Evolutionary conservation across 2,888 invertebrate genomes (phyloP).

Genomic region (Euplagia quadripunctaria): DNA sequence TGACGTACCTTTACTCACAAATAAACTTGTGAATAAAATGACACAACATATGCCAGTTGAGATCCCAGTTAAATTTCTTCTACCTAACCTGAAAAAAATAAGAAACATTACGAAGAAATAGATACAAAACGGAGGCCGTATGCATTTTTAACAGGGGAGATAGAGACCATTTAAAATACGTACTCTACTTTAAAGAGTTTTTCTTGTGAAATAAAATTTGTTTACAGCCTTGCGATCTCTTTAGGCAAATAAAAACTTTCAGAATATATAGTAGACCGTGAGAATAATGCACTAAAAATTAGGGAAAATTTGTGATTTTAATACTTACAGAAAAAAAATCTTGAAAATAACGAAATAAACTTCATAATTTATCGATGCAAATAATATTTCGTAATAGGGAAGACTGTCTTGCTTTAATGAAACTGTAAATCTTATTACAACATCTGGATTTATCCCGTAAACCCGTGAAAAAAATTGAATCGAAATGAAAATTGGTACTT

Average conservation of each 20-base stretch:
- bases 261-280: too few relatives aligned
- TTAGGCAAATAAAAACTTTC: too few relatives aligned
- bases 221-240: too few relatives aligned
- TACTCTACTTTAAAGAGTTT: too few relatives aligned
- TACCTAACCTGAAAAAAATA: conserved; percentile 65
- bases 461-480: too few relatives aligned
- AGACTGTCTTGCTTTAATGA: neutral
- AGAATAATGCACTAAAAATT: neutral
- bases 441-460: too few relatives aligned
- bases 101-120: neutral
- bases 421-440: too few relatives aligned
- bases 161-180: too few relatives aligned
- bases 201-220: too few relatives aligned
- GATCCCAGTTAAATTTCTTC: conserved; percentile 68
- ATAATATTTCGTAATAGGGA: neutral
- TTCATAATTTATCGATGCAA: neutral
- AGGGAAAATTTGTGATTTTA: neutral
- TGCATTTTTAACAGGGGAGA: neutral
- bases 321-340: neutral
- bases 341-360: too few relatives aligned
- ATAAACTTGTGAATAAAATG: conserved; percentile 67
- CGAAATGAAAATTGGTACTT: too few relatives aligned
- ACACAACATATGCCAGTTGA: conserved; percentile 66
- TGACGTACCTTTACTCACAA: conserved; percentile 71
- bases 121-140: neutral